These are phyloP conservation scores for Pseudomyrmex dendroicus DNA, from an alignment of 1,140 invertebrate genomes.

Conservation along the genomic window DNA sequence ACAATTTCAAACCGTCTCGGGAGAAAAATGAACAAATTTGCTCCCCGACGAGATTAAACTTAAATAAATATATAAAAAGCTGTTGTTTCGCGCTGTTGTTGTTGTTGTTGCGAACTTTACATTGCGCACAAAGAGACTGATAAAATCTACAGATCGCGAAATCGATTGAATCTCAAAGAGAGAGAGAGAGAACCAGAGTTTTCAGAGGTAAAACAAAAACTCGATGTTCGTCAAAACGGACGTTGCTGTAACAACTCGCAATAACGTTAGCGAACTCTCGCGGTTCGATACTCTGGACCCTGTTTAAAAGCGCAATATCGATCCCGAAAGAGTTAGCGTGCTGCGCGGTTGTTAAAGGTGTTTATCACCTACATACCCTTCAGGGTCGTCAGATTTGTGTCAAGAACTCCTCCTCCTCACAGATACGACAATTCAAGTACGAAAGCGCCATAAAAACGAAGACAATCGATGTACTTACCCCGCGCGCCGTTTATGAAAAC, in stretches of 20 bases:
- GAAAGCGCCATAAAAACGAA: slow-evolving; percentile 34
- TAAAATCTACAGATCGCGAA: too few relatives aligned
- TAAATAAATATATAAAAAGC: background rate
- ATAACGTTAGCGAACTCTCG: too few relatives aligned
- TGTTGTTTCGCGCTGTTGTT: background rate
- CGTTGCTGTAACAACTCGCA: too few relatives aligned
- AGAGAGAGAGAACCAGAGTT: too few relatives aligned
- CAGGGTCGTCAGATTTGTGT: slow-evolving; percentile 81
- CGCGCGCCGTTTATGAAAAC: slow-evolving; percentile 40
- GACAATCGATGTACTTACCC: slow-evolving; percentile 43
- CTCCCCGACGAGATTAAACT: background rate
- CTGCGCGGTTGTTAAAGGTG: slow-evolving; percentile 79
- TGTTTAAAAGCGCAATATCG: slow-evolving; percentile 69
- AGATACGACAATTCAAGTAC: slow-evolving; percentile 22
- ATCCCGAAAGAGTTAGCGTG: slow-evolving; percentile 76
- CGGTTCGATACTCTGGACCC: background rate
- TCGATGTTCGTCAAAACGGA: too few relatives aligned
- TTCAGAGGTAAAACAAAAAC: too few relatives aligned
- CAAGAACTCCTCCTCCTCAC: slow-evolving; percentile 77
- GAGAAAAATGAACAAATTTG: background rate
- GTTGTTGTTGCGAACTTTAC: background rate
- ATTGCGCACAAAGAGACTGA: too few relatives aligned
- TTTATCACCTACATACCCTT: slow-evolving; percentile 79
- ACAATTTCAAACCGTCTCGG: background rate
- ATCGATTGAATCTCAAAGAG: too few relatives aligned